Base-by-base conservation (phyloP, 1,140 invertebrate genomes). In the Drosophila sucinea region DNA sequence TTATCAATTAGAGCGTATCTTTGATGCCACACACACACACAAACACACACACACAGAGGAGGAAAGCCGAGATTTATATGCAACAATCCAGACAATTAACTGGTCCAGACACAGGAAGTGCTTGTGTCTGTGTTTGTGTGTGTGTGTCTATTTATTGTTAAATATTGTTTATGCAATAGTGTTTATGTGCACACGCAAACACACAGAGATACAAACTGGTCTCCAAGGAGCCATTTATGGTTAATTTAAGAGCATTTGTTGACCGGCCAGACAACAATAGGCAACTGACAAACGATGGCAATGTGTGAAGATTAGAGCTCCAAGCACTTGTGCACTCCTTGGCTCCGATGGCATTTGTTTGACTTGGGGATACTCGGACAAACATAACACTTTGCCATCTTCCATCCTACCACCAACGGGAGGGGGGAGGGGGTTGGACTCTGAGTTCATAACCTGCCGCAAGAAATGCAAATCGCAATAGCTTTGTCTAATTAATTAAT, bases 161-260 rank as follows among this genome's bases (percentile, higher is more conserved):
- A 89, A 71, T 87, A 87, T 86, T 87, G 86, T 89, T 89, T 83
- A 82, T 86, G 83, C 83, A 79, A 55, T 68, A 66, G 60, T 79
- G 55, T 83, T 71, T 71, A 67, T 73, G 75, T 66, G 69, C 54
- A 38, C 56, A 51, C 8, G 11, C 3, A 38, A 2, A 38, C 3
- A 38, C 3, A 27, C 8, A 51, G 3, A 51, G 41, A 40, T 78
- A 62, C 33, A 25, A 27, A 27, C 54, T 55, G 65, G 73, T 84
- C 77, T 84, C 81, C 58, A 74, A 64, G 74, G 70, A 71, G 55
- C 66, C 57, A 66, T 83, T 89, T 70, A 71, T 78, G 71, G 38
- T 74, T 87, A 87, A 87, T 87, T 80, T 77, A 84, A 80, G 64
- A 57, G 68, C 63, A 80, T 83, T 80, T 89, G 84, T 87, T 83